Evolutionary conservation across 2,113 vertebrate species (phyloP).

Genomic region (Ellobius talpinus): DNA sequence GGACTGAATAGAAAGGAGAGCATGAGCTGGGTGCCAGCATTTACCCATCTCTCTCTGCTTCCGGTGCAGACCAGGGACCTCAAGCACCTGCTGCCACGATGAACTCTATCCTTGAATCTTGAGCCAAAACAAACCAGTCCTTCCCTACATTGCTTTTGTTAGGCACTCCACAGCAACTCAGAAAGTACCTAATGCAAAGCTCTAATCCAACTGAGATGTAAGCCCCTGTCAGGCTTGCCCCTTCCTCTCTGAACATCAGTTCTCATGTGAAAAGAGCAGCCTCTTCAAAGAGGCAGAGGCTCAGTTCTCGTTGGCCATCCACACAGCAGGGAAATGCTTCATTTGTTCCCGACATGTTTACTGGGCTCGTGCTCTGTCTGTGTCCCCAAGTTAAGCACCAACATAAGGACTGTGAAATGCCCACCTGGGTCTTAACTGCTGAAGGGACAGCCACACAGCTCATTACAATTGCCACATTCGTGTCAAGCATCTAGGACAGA

Average conservation of each 20-base stretch:
- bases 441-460: not conserved
- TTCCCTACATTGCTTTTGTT: not conserved
- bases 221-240: not conserved
- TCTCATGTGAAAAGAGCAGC: not conserved
- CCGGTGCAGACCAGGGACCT: not conserved
- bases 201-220: not conserved
- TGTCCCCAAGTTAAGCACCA: not conserved
- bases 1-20: not conserved
- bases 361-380: fast-evolving
- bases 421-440: not conserved
- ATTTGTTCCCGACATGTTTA: not conserved
- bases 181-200: not conserved
- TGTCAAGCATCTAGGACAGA: fast-evolving
- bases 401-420: not conserved
- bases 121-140: not conserved
- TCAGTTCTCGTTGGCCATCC: not conserved
- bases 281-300: not conserved
- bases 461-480: fast-evolving
- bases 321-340: not conserved
- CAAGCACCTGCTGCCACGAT: not conserved
- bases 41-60: not conserved
- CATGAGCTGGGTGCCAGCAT: not conserved
- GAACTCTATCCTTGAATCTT: not conserved
- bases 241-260: not conserved
- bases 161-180: not conserved